Base-by-base conservation (phyloP, 2,113 vertebrate genomes). In the Apaloderma vittatum region DNA sequence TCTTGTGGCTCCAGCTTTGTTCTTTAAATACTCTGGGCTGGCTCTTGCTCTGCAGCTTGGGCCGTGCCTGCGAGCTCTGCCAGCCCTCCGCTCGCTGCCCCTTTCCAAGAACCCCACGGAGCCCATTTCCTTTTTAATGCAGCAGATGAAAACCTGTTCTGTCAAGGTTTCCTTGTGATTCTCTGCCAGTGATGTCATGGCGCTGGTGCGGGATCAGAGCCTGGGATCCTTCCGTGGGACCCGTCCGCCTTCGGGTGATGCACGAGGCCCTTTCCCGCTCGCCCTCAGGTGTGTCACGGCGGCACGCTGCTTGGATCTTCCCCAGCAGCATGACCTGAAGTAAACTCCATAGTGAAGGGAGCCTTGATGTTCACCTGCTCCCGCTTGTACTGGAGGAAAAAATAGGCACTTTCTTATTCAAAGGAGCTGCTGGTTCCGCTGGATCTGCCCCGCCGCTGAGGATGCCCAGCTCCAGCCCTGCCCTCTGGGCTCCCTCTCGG, bases 391-490 rank as follows among this genome's bases (percentile, higher is more conserved):
- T 2, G 23, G 11, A 74, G 79, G 5, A 2, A 68, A 37, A 49
- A 32, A 5, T 2, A 26, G 74, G 18, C 43, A 3, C 13, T 43
- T 46, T 27, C n/a, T 8, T 7, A 3, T 20, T 15, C 32, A n/a
- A 7, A 24, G 1, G 72, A 15, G 0, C 37, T 3, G 4, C 30
- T 23, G 72, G 55, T 32, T 2, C 32, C 20, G 0, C 24, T 40
- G 37, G 1, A 1, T 0, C 57, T 9, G 21, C 74, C 49, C 59
- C 1, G 15, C 9, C 0, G 19, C 48, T 1, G 30, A 9, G 48
- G 51, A 6, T 20, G 71, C 54, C 0, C 8, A 5, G 79, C 37
- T n/a, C 3, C 48, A 3, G 55, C 6, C 1, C 3, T 3, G 46
- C 19, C 66, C 84, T 17, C n/a, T 9, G 77, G 54, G 52, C 2